Evolutionary conservation across 30 jellyfish, hydroid and myxozoan genomes (phyloP), one percentile per base, ranked within the genome.

Genomic region (Pelagia noctiluca): DNA sequence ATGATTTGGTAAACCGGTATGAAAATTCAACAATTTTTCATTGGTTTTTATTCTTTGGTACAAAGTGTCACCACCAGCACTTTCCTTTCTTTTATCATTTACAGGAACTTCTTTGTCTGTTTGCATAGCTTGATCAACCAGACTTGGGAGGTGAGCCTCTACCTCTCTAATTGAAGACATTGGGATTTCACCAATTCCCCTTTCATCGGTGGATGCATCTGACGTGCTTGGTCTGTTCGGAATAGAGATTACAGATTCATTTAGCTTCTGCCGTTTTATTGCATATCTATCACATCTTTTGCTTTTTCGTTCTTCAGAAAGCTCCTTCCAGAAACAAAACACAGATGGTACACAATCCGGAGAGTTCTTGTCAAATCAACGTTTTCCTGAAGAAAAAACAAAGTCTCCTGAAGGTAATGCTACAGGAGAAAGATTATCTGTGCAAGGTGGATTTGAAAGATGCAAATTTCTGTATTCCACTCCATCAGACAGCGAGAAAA

Each of bases 361-460:
- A 8, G 67, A 37, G 38, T n/a, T 71, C 47, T 35, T 35, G 67
- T 71, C 83, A 25, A 71, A 38, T 18, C 42, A 71, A 21, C 83
- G 67, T 71, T 71, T 35, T 2, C 83, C 83, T 71, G 47, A 34
- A 71, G 22, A 71, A 46, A 33, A 71, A 33, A 42, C 57, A 42
- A 42, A 42, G 57, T 5, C 8, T 42, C 57, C 8, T 42, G 16
- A 42, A 42, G 34, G 78, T 22, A 31, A 64, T 64, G 78, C 25
- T 64, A 72, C 83, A 79, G 83, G 83, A 79, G 52, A 50, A 50
- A 33, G 90, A 79, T n/a, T n/a, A n/a, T n/a, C n/a, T 79, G 42
- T 35, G 35, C 73, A 79, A 79, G 64, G 16, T 42, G 16, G 57
- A 42, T 42, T 16, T 42, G 57, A 42, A 16, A 16, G 86, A 74